Percentiles rank a stretch among this genome's conserved stretches.
phyloP scores from a whole-genome alignment of 2,888 invertebrate genomes.

The Ochlodes sylvanus region DNA sequence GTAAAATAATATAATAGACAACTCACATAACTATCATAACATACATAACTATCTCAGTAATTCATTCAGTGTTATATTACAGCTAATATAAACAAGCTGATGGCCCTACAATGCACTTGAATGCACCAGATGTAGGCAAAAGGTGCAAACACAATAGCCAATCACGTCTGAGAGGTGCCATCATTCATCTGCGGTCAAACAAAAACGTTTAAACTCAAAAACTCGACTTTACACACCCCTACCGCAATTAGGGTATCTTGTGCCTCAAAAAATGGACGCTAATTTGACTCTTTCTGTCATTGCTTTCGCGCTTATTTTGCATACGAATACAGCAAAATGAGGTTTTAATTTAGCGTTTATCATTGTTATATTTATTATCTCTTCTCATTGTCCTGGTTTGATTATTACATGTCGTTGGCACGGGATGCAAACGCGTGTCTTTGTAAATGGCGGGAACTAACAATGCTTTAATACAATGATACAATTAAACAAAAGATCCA shows the following conservation, averaged over 20 bases:
- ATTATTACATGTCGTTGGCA: conserved; percentile 24
- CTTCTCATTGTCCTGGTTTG: conserved; percentile 20
- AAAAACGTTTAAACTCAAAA: conserved; percentile 15
- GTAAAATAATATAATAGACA: no score
- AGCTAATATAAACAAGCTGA: conserved; percentile 3
- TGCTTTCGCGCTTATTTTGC: conserved; percentile 47
- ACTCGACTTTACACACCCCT: conserved; percentile 15
- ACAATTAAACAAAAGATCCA: conserved; percentile 16
- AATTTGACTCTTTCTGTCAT: conserved; percentile 1
- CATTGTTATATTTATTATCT: conserved; percentile 24
- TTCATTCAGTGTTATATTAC: background rate
- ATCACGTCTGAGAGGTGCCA: conserved; percentile 13
- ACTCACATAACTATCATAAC: no score
- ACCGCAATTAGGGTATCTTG: conserved; percentile 29
- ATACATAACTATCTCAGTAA: no score
- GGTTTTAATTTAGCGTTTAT: conserved; percentile 54
- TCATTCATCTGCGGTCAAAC: conserved; percentile 20
- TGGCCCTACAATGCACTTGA: conserved; percentile 4
- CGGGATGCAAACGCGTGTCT: conserved; percentile 17
- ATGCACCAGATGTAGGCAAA: conserved; percentile 29
- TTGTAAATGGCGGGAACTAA: conserved; percentile 6
- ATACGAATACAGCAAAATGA: conserved; percentile 55
- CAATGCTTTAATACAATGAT: conserved; percentile 27
- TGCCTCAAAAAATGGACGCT: conserved; percentile 21
- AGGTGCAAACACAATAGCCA: conserved; percentile 33